Base-by-base conservation (phyloP, 2,113 vertebrate species). In the Chrysemys picta region DNA sequence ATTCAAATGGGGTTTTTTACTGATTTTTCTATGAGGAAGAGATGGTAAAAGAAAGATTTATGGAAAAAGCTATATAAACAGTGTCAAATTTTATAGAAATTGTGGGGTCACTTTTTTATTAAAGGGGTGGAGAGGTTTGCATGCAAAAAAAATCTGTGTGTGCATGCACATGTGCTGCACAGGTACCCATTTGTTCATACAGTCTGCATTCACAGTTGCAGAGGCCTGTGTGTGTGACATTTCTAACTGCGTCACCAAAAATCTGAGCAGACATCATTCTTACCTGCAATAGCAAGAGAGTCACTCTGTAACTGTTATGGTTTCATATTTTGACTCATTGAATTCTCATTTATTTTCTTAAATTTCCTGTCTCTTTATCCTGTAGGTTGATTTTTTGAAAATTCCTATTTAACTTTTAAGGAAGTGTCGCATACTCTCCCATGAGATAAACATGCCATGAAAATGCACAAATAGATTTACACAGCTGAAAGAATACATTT, bases 1-100 rank as follows among this genome's bases (percentile, higher is more conserved):
- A 22, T 87, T 78, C 19, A 0, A 0, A 5, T 13, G 27, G 27
- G 1, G 2, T 62, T 31, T 11, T 62, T 31, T 31, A 62, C 27
- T 29, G 11, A 38, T 72, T 72, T 72, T 72, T 72, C 42, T 47
- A 76, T 76, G 75, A 27, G 78, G 53, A 79, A 87, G 35, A 38
- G 92, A 57, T 31, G 53, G 47, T 80, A 42, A 87, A 85, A 17
- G 69, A 54, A 84, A 54, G 59, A 72, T 80, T 69, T 45, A 8
- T 2, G 7, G 52, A 59, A 81, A 80, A 91, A 59, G 24, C 50
- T 52, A 62, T 87, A 91, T 27, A 93, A 53, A 72, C 84, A 89
- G 16, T 78, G 82, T 0, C 0, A 2, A 8, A 22, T 42, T 6
- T 92, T 84, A 2, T 2, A 94, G n/a, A 21, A 80, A 16, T 54